phyloP scores from a whole-genome alignment of 37 sponge, comb jelly and placozoan species.

The Cliona cf. orientalis region DNA sequence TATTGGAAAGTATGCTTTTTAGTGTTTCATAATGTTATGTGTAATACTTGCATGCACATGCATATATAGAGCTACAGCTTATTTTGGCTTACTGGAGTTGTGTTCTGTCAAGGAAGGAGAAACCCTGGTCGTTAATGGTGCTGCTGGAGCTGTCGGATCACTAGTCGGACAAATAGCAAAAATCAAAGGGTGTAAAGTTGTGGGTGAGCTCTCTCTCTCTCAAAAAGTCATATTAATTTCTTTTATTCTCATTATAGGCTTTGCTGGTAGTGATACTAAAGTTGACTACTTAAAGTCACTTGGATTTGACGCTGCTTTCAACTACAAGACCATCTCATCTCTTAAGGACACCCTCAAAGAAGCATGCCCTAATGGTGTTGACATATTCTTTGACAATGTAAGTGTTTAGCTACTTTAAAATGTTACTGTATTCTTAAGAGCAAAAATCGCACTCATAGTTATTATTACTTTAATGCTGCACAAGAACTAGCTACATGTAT shows the following conservation, averaged over 20 bases:
- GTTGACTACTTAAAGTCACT: slow-evolving; percentile 65
- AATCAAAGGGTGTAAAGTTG: slow-evolving; percentile 86
- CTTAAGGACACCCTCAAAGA: slow-evolving; percentile 68
- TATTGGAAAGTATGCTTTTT: too few relatives aligned
- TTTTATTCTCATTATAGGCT: slow-evolving; percentile 45
- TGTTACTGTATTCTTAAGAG: too few relatives aligned
- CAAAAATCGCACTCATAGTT: not conserved
- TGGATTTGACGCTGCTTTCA: slow-evolving; percentile 92
- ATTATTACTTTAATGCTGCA: not conserved
- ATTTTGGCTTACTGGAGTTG: slow-evolving; percentile 82
- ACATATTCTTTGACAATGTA: slow-evolving; percentile 93
- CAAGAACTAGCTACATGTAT: not conserved
- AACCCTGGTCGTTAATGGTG: slow-evolving; percentile 83
- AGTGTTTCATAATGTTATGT: not conserved
- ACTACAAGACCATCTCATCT: slow-evolving; percentile 86
- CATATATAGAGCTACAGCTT: slow-evolving; percentile 82
- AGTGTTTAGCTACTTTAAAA: slow-evolving; percentile 33
- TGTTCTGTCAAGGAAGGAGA: slow-evolving; percentile 82
- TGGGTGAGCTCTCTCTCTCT: slow-evolving; percentile 39
- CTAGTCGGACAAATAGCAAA: slow-evolving; percentile 86
- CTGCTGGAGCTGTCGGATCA: slow-evolving; percentile 95
- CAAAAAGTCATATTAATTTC: not conserved
- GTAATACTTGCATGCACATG: not conserved
- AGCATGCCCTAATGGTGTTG: slow-evolving; percentile 87
- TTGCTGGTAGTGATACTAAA: slow-evolving; percentile 87